These are phyloP conservation scores for Merodon equestris DNA, from an alignment of 2,888 invertebrate species.

Conservation along the genomic window DNA sequence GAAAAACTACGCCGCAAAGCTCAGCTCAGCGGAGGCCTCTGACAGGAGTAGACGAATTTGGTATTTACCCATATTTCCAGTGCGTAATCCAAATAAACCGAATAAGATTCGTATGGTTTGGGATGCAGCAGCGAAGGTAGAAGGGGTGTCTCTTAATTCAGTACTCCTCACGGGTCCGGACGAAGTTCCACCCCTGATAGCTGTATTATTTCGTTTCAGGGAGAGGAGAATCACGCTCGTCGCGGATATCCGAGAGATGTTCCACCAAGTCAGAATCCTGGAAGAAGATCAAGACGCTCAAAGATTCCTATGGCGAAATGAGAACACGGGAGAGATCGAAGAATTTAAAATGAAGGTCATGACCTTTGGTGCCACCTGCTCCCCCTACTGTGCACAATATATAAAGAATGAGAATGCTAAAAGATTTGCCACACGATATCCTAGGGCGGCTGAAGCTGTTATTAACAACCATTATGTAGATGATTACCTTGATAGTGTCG, in stretches of 20 bases:
- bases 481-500: conserved; percentile 27
- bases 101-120: neutral
- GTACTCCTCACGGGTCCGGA: conserved; percentile 10
- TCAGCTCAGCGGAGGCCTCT: too few relatives aligned
- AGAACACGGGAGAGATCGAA: neutral
- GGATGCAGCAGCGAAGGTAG: neutral
- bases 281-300: conserved; percentile 14
- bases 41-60: too few relatives aligned
- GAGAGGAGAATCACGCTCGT: neutral
- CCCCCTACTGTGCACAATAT: neutral
- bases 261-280: conserved; percentile 2
- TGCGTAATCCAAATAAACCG: neutral
- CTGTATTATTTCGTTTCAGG: neutral
- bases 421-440: conserved; percentile 3
- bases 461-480: conserved; percentile 37
- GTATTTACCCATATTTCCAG: too few relatives aligned
- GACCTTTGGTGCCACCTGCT: conserved; percentile 6
- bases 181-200: neutral
- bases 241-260: conserved; percentile 12
- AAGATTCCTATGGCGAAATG: conserved; percentile 12
- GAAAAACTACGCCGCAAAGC: too few relatives aligned
- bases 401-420: conserved; percentile 14
- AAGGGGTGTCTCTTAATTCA: conserved; percentile 11
- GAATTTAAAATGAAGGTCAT: neutral
- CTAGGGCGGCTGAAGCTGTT: conserved; percentile 25